Percentiles rank a stretch among this genome's conserved stretches.
These are phyloP conservation scores for Lepidurus arcticus DNA, from an alignment of 1,140 invertebrate species.

Conservation along the genomic window DNA sequence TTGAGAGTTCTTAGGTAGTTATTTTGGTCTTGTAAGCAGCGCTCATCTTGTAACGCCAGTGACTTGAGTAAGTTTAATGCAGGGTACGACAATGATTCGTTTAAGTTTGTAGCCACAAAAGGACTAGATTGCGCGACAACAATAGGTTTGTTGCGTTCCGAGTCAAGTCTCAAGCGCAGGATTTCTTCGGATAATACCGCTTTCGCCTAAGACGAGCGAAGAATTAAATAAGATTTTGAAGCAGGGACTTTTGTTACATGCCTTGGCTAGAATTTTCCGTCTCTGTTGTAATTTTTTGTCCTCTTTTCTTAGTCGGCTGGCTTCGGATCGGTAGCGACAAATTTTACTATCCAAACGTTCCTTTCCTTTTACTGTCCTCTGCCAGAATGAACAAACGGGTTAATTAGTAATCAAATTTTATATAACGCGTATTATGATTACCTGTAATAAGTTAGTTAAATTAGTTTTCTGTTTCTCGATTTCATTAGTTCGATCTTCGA, in stretches of 20 bases:
- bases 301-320: neutral
- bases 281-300: neutral
- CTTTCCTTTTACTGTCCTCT: neutral
- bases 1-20: neutral
- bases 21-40: constrained; percentile 2
- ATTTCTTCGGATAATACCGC: neutral
- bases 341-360: neutral
- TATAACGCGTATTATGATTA: neutral
- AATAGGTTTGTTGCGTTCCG: neutral
- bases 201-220: neutral
- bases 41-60: neutral
- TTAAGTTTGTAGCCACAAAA: neutral
- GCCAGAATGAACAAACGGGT: neutral
- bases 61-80: neutral
- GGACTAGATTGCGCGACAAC: neutral
- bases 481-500: neutral
- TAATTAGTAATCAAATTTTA: neutral
- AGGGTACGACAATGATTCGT: neutral
- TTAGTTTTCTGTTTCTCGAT: neutral
- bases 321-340: neutral
- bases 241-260: neutral
- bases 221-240: neutral
- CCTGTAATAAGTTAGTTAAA: neutral
- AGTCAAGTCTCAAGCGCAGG: neutral
- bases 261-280: neutral